Evolutionary conservation across 2,113 vertebrate species (phyloP), one percentile per base, ranked within the genome.

Genomic region (Toxotes jaculatrix): DNA sequence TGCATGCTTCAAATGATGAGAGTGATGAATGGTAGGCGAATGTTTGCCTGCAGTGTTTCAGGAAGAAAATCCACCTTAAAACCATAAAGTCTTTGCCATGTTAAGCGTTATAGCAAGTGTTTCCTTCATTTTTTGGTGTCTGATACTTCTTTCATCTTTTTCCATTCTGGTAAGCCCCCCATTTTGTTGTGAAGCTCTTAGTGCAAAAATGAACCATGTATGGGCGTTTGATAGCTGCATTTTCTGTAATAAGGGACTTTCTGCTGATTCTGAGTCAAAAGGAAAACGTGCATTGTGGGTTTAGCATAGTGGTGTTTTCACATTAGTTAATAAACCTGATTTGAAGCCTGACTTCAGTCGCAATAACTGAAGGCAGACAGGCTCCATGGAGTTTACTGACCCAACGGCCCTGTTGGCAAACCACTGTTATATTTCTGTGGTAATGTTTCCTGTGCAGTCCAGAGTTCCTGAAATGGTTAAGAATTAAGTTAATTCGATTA

Each of bases 301-400:
- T 74, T 17, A 74, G 14, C 14, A 43, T 11, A 27, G 34, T 6
- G 12, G 17, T 11, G 19, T 63, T 60, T 32, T 62, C 36, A 16
- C 31, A 38, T 55, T 11, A 14, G 51, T 31, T 61, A 43, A 17
- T 42, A 63, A 36, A 55, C 55, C 27, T 8, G 31, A 56, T 53
- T 67, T 62, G 42, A 74, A 86, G 55, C 63, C 79, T 43, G 57
- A 47, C 42, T 82, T 70, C 0, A 65, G 32, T 66, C 19, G 1
- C 23, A 43, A 36, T 76, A 75, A 75, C 70, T n/a, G 36, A 57
- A 62, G 42, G 63, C 71, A 63, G 66, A 56, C 47, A 34, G 72
- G 76, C 61, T 8, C 10, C 34, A 70, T 59, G 10, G 82, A 55
- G 53, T 69, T 70, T 32, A 74, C 80, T 23, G 12, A 80, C 31